Evolutionary conservation across 2,113 vertebrate species (phyloP), one percentile per base, ranked within the genome.

Genomic region (Eretmochelys imbricata): DNA sequence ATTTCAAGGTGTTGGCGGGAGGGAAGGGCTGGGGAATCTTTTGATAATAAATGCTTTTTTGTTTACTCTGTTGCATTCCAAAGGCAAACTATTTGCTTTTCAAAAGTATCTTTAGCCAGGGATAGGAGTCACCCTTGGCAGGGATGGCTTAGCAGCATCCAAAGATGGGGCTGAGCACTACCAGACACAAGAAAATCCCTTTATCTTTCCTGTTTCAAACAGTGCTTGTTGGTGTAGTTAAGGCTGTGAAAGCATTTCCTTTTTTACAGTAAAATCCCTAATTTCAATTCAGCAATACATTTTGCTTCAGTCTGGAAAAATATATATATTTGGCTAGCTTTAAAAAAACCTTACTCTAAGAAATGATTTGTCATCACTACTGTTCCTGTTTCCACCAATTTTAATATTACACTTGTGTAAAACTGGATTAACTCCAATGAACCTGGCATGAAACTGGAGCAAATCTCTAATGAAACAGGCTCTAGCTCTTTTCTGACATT

Each of bases 21-120:
- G 48, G 38, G 50, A 46, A 89, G 31, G 42, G 53, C 80, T n/a
- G 53, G 42, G 48, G 9, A 75, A 42, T 46, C 42, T 42, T 76
- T 92, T 50, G 54, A 83, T 53, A 81, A 93, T 75, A 48, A 9
- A 42, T 83, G 4, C 5, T 83, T 25, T 92, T 93, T 84, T 46
- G 5, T 22, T 48, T 72, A 93, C 27, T 19, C 8, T 81, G 11
- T 57, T 93, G 57, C 90, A 94, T 93, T 93, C 53, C 29, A 93
- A 87, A 90, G 48, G 22, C 25, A 95, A 93, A 90, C 31, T n/a
- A 79, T 94, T 62, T 81, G n/a, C 16, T 90, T 93, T 90, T 85
- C 19, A 42, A 35, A 93, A 85, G 29, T 75, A 89, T 16, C 11
- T 90, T 72, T 59, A 38, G 20, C 3, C 16, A 85, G 89, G 72